phyloP scores from a whole-genome alignment of 2,888 invertebrate species.

The Blera fallax region DNA sequence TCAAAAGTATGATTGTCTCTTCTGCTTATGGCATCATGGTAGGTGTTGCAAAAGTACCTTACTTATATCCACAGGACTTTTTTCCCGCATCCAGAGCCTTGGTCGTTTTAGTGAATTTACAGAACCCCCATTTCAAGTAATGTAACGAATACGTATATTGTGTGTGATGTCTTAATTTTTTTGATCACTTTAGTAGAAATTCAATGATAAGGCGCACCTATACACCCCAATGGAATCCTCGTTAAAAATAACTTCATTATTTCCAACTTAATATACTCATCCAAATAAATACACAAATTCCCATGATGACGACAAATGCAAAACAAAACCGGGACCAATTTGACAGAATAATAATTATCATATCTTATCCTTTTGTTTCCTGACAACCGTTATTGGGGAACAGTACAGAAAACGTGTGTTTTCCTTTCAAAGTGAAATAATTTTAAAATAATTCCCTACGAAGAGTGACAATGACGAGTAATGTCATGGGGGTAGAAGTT shows the following conservation, averaged over 20 bases:
- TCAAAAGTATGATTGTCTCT: too few relatives aligned
- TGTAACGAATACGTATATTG: too few relatives aligned
- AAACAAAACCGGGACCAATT: neutral
- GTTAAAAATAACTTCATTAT: neutral
- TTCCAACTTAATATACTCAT: neutral
- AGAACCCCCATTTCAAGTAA: too few relatives aligned
- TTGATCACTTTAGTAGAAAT: too few relatives aligned
- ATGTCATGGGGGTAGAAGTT: neutral
- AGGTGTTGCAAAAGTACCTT: too few relatives aligned
- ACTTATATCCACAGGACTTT: too few relatives aligned
- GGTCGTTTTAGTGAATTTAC: too few relatives aligned
- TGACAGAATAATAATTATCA: constrained; percentile 36
- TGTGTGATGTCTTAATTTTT: too few relatives aligned
- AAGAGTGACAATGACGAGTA: constrained; percentile 50
- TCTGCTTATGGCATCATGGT: too few relatives aligned
- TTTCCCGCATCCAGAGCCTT: too few relatives aligned
- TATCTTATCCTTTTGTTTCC: constrained; percentile 3
- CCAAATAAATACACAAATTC: neutral
- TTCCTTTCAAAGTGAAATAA: constrained; percentile 33
- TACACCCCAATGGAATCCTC: too few relatives aligned
- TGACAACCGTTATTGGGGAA: neutral
- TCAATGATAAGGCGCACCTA: too few relatives aligned
- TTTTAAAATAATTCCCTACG: constrained; percentile 29
- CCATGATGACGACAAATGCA: neutral
- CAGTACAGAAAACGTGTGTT: constrained; percentile 22